A percentile compares a stretch with the other conserved stretches of the same genome.
Evolutionary conservation across 2,797 vertebrate genomes (phyloP).

Genomic region (Protonibea diacanthus): DNA sequence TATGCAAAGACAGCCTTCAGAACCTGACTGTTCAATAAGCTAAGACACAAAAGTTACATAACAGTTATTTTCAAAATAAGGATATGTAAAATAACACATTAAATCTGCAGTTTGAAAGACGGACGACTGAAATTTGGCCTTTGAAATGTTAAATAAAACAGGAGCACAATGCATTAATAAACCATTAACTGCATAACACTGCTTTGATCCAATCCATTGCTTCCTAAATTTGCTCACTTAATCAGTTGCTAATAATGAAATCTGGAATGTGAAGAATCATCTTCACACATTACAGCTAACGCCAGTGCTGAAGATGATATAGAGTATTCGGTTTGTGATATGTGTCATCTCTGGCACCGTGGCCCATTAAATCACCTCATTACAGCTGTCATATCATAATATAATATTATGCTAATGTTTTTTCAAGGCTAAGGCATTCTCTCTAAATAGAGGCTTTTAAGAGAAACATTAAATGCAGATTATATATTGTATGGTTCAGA

Average conservation of each 20-base stretch:
- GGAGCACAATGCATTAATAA: slow-evolving; percentile 47
- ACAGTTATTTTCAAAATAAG: not conserved
- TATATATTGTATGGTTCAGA: slow-evolving; percentile 1
- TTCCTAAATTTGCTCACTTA: slow-evolving; percentile 34
- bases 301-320: slow-evolving; percentile 7
- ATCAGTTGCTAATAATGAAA: slow-evolving; percentile 42
- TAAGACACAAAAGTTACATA: slow-evolving; percentile 15
- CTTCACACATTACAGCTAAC: slow-evolving; percentile 16
- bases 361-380: slow-evolving; percentile 35
- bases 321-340: not conserved
- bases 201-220: slow-evolving; percentile 40
- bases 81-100: slow-evolving; percentile 27
- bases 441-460: not conserved
- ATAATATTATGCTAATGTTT: slow-evolving; percentile 3
- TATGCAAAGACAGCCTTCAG: not conserved
- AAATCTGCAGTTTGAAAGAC: slow-evolving; percentile 16
- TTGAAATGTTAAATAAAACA: slow-evolving; percentile 53
- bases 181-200: slow-evolving; percentile 40
- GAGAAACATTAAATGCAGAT: slow-evolving; percentile 15
- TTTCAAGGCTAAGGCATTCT: not conserved
- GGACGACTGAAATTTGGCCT: slow-evolving; percentile 11
- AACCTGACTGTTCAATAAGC: not conserved
- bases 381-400: not conserved
- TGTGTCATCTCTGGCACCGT: slow-evolving; percentile 29
- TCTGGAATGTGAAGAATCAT: slow-evolving; percentile 25